Base-by-base conservation (phyloP, 2,888 invertebrate species). In the Anodontia alba region DNA sequence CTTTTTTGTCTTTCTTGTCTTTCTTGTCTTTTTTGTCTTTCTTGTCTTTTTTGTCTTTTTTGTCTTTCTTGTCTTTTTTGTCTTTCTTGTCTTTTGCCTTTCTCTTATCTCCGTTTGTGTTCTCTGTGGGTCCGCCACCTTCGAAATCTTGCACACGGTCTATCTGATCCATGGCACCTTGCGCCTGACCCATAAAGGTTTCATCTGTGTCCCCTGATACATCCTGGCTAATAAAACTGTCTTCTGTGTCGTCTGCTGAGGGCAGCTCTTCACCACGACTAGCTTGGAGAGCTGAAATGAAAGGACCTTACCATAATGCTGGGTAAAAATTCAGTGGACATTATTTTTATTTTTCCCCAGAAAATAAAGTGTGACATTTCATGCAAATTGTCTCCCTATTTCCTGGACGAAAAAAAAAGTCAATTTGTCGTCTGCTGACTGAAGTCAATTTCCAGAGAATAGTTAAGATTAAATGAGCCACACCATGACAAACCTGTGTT, bases 31-130 rank as follows among this genome's bases (percentile, higher is more conserved):
- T 23, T 49, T 84, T 84, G 1, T 74, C 66, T 43, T 75, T 77
- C 15, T 72, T 43, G 33, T 75, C 66, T 36, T 80, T 73, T 10
- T 67, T 26, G 2, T 69, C 66, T 33, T 74, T 49, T 33, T 46
- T 69, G 8, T 78, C 49, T 31, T 81, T 67, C 20, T 81, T 79
- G 42, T 62, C 62, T 76, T 80, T 80, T 31, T 79, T 67, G 0
- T 79, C 46, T 26, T 79, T 73, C 33, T 74, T 82, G 26, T 73
- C 68, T 54, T 84, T 74, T 29, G 71, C 36, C 17, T 70, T 69
- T 51, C 73, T 66, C 15, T 66, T 67, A 51, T 23, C 49, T 15
- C 42, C 49, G 31, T 43, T 17, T 5, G 54, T 79, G 38, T 67
- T 68, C 36, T 62, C 78, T 36, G 67, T 76, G 1, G 67, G 72